phyloP scores from a whole-genome alignment of 2,113 vertebrate genomes.

The Myrmophylax atrothorax region DNA sequence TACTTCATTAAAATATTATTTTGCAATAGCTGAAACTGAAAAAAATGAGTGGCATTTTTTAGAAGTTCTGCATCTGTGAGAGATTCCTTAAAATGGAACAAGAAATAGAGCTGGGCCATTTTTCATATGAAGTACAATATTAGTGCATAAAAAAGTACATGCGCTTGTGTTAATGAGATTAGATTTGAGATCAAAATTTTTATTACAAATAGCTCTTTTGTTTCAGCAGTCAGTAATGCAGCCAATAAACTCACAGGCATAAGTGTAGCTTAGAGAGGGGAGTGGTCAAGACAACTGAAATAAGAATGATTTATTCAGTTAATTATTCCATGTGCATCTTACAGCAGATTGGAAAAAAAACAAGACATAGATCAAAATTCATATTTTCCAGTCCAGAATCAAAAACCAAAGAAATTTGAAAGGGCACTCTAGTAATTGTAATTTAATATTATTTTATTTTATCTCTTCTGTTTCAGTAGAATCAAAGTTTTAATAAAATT shows the following conservation, averaged over 20 bases:
- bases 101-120: background rate
- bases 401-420: slow-evolving; percentile 10
- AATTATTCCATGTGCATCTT: background rate
- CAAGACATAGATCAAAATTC: background rate
- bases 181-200: background rate
- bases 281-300: background rate
- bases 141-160: background rate
- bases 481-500: slow-evolving; percentile 50
- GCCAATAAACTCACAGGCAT: background rate
- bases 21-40: background rate
- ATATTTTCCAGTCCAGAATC: slow-evolving; percentile 20
- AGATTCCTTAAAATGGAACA: background rate
- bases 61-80: background rate
- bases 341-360: background rate
- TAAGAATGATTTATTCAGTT: background rate
- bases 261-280: background rate
- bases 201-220: background rate
- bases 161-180: background rate
- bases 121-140: background rate
- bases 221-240: background rate
- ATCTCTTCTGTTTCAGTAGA: slow-evolving; percentile 41
- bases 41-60: background rate
- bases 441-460: slow-evolving; percentile 53
- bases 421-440: background rate
- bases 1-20: background rate